Conservation (phyloP, 1,140 invertebrate species). For the Neoseiulus cucumeris region DNA sequence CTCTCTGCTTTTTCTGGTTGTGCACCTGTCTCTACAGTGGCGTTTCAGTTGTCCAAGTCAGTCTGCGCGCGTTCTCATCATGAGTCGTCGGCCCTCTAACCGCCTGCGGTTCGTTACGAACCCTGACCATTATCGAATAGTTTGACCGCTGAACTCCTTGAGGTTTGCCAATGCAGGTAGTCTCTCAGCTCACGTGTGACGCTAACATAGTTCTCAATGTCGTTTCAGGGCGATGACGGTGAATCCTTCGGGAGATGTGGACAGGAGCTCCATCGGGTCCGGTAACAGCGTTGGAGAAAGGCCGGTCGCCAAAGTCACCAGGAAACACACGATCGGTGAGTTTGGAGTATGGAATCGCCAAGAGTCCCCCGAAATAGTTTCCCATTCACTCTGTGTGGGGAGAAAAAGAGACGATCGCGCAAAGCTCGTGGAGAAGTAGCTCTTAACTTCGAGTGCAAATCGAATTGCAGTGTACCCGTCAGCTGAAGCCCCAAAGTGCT, state of each 20-base stretch:
- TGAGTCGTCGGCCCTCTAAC: too few relatives aligned
- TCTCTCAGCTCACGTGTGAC: too few relatives aligned
- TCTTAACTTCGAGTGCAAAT: background rate
- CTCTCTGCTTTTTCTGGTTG: too few relatives aligned
- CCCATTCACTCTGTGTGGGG: background rate
- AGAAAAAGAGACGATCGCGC: background rate
- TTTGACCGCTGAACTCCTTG: too few relatives aligned
- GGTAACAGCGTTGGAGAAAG: background rate
- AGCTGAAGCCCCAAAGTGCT: background rate
- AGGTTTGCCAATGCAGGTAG: too few relatives aligned
- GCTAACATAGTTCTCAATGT: too few relatives aligned
- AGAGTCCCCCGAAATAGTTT: background rate
- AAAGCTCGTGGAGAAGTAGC: background rate
- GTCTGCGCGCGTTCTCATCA: too few relatives aligned
- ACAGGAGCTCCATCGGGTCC: constrained; percentile 1
- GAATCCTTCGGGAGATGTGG: constrained; percentile 3
- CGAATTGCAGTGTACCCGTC: background rate
- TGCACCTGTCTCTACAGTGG: too few relatives aligned
- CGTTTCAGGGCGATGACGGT: constrained; percentile 1
- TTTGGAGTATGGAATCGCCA: background rate
- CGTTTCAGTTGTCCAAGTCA: too few relatives aligned
- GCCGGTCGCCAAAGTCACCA: background rate
- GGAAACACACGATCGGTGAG: constrained; percentile 5
- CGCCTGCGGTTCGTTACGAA: too few relatives aligned
- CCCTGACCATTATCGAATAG: too few relatives aligned